Evolutionary conservation across 2,113 vertebrate genomes (phyloP).

Genomic region (Verasper variegatus): DNA sequence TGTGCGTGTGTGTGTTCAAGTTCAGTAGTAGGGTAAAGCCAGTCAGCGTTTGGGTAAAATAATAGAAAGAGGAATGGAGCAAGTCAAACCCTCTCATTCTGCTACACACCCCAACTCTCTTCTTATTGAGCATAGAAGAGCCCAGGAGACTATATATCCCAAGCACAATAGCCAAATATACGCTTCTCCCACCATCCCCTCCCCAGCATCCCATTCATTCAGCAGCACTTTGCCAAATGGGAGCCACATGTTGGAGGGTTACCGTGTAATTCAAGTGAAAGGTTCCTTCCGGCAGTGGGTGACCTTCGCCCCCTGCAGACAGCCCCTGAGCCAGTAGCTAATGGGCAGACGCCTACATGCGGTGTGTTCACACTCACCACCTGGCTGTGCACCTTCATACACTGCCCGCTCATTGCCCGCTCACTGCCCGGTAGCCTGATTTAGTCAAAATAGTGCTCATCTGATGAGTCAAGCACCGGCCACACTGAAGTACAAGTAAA

Average conservation of each 20-base stretch:
- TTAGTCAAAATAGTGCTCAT: background rate
- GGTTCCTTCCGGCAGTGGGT: conserved; percentile 64
- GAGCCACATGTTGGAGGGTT: conserved; percentile 77
- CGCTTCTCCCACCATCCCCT: background rate
- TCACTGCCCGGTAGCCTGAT: background rate
- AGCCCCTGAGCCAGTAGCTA: conserved; percentile 44
- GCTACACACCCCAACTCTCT: conserved; percentile 13
- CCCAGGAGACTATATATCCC: conserved; percentile 25
- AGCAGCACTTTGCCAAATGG: conserved; percentile 71
- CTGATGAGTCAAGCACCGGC: background rate
- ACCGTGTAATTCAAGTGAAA: conserved; percentile 74
- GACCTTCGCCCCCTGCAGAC: conserved; percentile 62
- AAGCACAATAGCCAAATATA: conserved; percentile 16
- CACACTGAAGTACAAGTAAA: background rate
- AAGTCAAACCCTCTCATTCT: conserved; percentile 16
- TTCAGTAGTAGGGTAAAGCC: background rate
- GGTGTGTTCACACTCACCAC: conserved; percentile 61
- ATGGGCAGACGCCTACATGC: conserved; percentile 30
- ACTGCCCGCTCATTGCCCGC: background rate
- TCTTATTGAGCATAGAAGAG: conserved; percentile 26
- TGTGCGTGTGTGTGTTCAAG: background rate
- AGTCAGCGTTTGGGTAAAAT: conserved; percentile 17
- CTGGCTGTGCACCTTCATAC: conserved; percentile 41
- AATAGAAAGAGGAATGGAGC: conserved; percentile 23
- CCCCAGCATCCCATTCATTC: conserved; percentile 63